These are phyloP conservation scores for Mercenaria mercenaria DNA, from an alignment of 1,140 invertebrate species.

Conservation along the genomic window DNA sequence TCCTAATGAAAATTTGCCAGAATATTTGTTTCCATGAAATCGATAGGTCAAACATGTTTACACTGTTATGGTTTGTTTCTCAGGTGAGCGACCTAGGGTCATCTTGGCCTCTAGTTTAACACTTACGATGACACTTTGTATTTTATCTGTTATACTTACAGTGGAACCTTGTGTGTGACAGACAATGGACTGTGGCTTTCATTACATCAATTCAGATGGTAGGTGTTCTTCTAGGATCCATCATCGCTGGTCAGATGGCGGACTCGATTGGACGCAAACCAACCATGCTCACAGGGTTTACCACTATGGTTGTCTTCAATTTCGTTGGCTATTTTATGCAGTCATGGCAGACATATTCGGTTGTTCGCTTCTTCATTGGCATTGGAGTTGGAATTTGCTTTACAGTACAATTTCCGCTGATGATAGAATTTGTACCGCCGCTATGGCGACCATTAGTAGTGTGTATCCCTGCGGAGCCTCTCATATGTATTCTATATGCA, in stretches of 20 bases:
- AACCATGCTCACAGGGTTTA: not conserved
- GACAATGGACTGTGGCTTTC: too few relatives aligned
- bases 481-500: not conserved
- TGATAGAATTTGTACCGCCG: not conserved
- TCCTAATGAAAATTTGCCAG: too few relatives aligned
- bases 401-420: not conserved
- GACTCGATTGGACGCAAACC: not conserved
- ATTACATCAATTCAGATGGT: not conserved
- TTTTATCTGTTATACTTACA: too few relatives aligned
- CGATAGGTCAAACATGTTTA: too few relatives aligned
- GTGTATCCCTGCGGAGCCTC: not conserved
- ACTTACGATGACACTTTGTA: too few relatives aligned
- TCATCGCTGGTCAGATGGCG: not conserved
- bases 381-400: not conserved
- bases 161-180: too few relatives aligned
- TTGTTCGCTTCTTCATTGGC: not conserved
- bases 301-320: not conserved
- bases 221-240: not conserved
- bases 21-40: too few relatives aligned
- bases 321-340: not conserved
- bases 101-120: too few relatives aligned
- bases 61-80: too few relatives aligned
- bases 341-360: not conserved
- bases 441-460: not conserved
- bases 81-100: too few relatives aligned